phyloP scores from a whole-genome alignment of 37 sponge, comb jelly and placozoan genomes.

The Crambe crambe region DNA sequence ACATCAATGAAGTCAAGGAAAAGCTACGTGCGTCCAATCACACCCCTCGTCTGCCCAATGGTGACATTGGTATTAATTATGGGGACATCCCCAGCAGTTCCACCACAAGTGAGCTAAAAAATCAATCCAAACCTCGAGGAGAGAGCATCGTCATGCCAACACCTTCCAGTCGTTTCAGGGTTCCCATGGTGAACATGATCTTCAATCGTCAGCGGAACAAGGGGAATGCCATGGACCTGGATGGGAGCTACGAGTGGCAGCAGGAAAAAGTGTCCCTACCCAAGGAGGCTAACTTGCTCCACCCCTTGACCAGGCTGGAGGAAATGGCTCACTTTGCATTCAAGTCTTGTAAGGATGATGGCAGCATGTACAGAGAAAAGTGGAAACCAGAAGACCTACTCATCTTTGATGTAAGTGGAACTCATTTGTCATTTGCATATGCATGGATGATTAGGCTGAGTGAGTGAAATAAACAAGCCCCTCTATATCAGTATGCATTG shows the following conservation, averaged over 20 bases:
- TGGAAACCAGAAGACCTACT: slow-evolving; percentile 35
- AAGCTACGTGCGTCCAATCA: neutral
- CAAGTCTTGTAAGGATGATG: slow-evolving; percentile 51
- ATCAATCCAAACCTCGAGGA: neutral
- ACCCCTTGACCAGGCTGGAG: slow-evolving; percentile 31
- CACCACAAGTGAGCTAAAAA: neutral
- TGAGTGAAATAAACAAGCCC: too few species aligned
- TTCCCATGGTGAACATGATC: slow-evolving; percentile 1
- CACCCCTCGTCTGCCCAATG: neutral
- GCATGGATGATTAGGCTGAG: too few species aligned
- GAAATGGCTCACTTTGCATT: slow-evolving; percentile 52
- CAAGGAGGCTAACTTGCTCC: slow-evolving; percentile 37
- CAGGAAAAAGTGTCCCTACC: slow-evolving; percentile 29
- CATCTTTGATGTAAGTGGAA: slow-evolving; percentile 17
- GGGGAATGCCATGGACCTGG: neutral
- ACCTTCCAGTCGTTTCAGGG: neutral
- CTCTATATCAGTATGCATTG: too few species aligned
- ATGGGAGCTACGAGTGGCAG: slow-evolving; percentile 33
- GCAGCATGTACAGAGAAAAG: slow-evolving; percentile 9
- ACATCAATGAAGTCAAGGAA: slow-evolving; percentile 12
- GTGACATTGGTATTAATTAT: slow-evolving; percentile 20
- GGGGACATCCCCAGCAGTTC: neutral
- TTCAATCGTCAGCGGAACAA: neutral
- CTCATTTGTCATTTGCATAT: too few species aligned
- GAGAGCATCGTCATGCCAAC: neutral